A percentile compares a stretch with the other conserved stretches of the same genome.
These are phyloP conservation scores for Lasioglossum villosulum DNA, from an alignment of 2,888 invertebrate genomes.

Conservation along the genomic window DNA sequence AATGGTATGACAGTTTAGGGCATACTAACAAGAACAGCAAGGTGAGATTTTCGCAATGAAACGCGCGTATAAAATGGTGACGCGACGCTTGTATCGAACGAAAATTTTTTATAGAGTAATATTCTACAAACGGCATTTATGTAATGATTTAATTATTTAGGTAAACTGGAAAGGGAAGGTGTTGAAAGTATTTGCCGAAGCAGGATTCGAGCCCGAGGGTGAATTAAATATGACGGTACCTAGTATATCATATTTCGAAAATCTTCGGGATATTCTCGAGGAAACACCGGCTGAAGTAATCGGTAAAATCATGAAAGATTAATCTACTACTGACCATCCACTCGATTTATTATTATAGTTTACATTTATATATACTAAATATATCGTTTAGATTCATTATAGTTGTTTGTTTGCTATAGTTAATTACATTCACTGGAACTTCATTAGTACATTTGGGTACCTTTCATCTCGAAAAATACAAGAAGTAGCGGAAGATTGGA, in stretches of 20 bases:
- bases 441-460: constrained; percentile 8
- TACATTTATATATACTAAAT: no score
- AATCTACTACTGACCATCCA: neutral
- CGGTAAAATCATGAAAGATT: constrained; percentile 36
- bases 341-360: neutral
- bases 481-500: constrained; percentile 17
- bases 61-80: neutral
- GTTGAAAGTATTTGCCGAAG: constrained; percentile 45
- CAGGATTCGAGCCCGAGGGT: constrained; percentile 29
- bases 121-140: neutral
- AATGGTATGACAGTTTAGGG: constrained; percentile 20
- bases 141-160: constrained; percentile 32
- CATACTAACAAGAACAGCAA: neutral
- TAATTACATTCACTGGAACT: constrained; percentile 64
- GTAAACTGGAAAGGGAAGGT: constrained; percentile 59
- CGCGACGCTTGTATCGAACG: neutral
- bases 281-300: constrained; percentile 49
- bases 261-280: constrained; percentile 34
- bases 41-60: constrained; percentile 27
- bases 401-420: constrained; percentile 33
- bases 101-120: no score
- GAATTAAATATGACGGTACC: neutral
- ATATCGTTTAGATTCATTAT: no score
- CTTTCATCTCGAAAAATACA: constrained; percentile 18
- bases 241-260: constrained; percentile 40